phyloP scores from a whole-genome alignment of 2,113 vertebrate genomes.

The Nerophis lumbriciformis region DNA sequence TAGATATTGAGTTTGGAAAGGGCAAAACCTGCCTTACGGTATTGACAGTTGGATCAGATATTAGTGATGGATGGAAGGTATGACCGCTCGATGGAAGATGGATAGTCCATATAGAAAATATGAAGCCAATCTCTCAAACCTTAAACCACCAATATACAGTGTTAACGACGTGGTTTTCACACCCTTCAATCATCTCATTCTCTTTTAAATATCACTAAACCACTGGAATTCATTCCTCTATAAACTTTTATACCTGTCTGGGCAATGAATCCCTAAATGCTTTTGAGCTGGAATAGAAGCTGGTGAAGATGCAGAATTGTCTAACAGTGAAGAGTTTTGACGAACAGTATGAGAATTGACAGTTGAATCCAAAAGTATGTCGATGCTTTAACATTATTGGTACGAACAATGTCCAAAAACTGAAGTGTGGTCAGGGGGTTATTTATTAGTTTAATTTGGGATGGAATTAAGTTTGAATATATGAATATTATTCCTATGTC shows the following conservation, averaged over 20 bases:
- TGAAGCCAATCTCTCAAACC: slow-evolving; percentile 40
- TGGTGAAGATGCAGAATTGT: background rate
- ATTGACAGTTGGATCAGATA: slow-evolving; percentile 24
- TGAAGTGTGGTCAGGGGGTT: background rate
- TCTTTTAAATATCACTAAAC: slow-evolving; percentile 1
- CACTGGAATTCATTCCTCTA: slow-evolving; percentile 8
- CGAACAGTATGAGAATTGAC: background rate
- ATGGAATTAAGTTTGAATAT: background rate
- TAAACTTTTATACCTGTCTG: background rate
- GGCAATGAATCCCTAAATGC: background rate
- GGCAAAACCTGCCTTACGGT: slow-evolving; percentile 20
- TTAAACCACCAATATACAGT: slow-evolving; percentile 32
- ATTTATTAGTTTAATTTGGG: slow-evolving; percentile 1
- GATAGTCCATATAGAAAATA: slow-evolving; percentile 36
- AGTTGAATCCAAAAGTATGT: background rate
- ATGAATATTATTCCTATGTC: background rate
- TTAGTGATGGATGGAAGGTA: slow-evolving; percentile 18
- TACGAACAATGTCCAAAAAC: background rate
- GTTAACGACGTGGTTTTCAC: slow-evolving; percentile 20
- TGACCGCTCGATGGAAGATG: slow-evolving; percentile 47
- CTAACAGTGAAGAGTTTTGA: background rate
- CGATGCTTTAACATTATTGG: background rate
- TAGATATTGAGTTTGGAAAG: slow-evolving; percentile 26
- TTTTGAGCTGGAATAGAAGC: slow-evolving; percentile 2
- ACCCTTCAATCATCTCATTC: background rate